These are phyloP conservation scores for Xiphophorus hellerii DNA, from an alignment of 2,113 vertebrate genomes.

Conservation along the genomic window DNA sequence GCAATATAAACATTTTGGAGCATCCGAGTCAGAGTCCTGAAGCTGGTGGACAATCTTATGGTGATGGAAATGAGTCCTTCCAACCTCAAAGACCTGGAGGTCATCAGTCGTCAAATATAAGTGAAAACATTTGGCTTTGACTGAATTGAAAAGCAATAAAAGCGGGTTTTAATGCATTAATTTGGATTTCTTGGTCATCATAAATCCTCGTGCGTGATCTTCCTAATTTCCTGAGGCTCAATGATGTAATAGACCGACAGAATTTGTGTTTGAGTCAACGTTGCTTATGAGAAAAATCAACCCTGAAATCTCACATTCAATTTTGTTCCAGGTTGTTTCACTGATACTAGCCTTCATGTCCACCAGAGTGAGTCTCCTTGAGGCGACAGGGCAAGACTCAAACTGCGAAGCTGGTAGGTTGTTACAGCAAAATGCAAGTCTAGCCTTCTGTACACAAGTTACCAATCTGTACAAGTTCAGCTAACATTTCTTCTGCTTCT, in stretches of 20 bases:
- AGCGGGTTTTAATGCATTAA: not conserved
- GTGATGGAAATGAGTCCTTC: not conserved
- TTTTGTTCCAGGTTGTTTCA: constrained; percentile 42
- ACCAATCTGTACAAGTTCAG: not conserved
- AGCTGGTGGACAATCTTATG: not conserved
- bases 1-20: not conserved
- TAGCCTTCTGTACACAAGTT: not conserved
- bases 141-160: not conserved
- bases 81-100: not conserved
- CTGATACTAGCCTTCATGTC: constrained; percentile 29
- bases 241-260: not conserved
- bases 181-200: not conserved
- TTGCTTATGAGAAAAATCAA: too few relatives aligned
- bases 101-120: not conserved
- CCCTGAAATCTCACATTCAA: not conserved
- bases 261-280: too few relatives aligned
- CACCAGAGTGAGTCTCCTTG: not conserved
- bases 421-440: not conserved
- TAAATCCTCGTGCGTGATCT: not conserved
- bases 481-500: not conserved
- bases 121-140: not conserved
- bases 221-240: not conserved
- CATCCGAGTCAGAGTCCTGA: not conserved
- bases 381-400: not conserved
- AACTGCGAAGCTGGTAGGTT: constrained; percentile 34